Evolutionary conservation across 2,888 invertebrate species (phyloP).

Genomic region (Campoletis raptor): DNA sequence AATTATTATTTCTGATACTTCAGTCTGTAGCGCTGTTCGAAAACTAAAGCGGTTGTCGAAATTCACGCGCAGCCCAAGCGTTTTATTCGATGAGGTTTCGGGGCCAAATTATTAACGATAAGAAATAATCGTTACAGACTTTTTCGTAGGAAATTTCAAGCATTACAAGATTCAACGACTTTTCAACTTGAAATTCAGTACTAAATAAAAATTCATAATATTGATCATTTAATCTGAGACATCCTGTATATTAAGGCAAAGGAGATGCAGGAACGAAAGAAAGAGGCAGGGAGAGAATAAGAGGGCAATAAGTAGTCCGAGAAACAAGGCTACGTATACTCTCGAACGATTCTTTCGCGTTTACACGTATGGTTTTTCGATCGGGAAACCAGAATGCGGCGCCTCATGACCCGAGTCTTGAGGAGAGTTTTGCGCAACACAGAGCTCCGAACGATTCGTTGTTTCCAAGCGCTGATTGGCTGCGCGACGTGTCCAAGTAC

Average conservation of each 20-base stretch:
- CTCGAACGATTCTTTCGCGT: constrained; percentile 29
- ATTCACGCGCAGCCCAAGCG: background rate
- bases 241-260: background rate
- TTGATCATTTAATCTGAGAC: background rate
- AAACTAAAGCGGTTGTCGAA: background rate
- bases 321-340: constrained; percentile 31
- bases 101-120: background rate
- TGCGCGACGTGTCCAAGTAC: constrained; percentile 80
- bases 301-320: constrained; percentile 36
- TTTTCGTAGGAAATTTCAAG: background rate
- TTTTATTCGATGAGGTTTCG: background rate
- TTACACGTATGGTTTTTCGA: constrained; percentile 45
- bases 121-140: background rate
- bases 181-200: background rate
- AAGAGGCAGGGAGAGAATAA: constrained; percentile 14
- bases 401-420: constrained; percentile 55
- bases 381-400: constrained; percentile 42
- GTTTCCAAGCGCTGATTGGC: constrained; percentile 75
- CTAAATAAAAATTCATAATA: background rate
- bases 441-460: constrained; percentile 55
- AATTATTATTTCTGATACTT: background rate
- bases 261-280: background rate
- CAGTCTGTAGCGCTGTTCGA: background rate
- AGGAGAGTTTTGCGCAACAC: constrained; percentile 45
- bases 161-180: background rate